Percentiles rank a stretch among this genome's conserved stretches.
Evolutionary conservation across 2,797 vertebrate species (phyloP).

Genomic region (Oryzias sinensis): DNA sequence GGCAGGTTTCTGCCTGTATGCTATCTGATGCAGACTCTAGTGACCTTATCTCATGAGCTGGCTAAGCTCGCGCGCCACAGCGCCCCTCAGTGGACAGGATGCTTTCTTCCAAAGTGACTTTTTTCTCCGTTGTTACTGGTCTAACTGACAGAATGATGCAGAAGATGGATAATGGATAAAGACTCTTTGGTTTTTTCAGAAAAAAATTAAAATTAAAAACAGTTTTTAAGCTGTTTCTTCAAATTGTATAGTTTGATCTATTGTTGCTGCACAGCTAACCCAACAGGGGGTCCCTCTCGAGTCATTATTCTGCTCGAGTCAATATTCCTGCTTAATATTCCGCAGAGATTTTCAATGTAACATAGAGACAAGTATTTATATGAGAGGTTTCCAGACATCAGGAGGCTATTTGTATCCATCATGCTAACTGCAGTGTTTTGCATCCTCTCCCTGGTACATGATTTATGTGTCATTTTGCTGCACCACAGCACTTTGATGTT

Average conservation of each 20-base stretch:
- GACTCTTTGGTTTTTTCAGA: background rate
- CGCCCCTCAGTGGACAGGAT: constrained; percentile 52
- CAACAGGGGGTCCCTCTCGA: constrained; percentile 6
- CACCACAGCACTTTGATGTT: constrained; percentile 45
- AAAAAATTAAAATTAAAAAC: background rate
- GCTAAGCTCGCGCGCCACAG: constrained; percentile 44
- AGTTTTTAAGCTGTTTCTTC: background rate
- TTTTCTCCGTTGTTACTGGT: no score
- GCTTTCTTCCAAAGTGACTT: constrained; percentile 5
- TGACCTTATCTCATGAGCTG: constrained; percentile 63
- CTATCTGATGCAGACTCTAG: constrained; percentile 51
- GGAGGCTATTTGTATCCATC: constrained; percentile 66
- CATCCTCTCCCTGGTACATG: constrained; percentile 45
- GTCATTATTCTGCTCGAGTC: constrained; percentile 15
- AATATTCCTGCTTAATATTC: constrained; percentile 21
- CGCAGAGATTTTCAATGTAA: constrained; percentile 3
- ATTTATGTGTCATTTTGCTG: constrained; percentile 71
- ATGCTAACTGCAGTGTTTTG: constrained; percentile 48
- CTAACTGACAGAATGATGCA: background rate
- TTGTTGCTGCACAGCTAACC: background rate
- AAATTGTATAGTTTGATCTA: background rate
- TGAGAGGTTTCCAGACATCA: constrained; percentile 43
- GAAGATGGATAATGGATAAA: background rate
- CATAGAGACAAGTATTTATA: constrained; percentile 66
- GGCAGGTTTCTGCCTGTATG: constrained; percentile 61